Conservation (phyloP, 2,113 vertebrate species). For the Brachypodius melanocephalos region DNA sequence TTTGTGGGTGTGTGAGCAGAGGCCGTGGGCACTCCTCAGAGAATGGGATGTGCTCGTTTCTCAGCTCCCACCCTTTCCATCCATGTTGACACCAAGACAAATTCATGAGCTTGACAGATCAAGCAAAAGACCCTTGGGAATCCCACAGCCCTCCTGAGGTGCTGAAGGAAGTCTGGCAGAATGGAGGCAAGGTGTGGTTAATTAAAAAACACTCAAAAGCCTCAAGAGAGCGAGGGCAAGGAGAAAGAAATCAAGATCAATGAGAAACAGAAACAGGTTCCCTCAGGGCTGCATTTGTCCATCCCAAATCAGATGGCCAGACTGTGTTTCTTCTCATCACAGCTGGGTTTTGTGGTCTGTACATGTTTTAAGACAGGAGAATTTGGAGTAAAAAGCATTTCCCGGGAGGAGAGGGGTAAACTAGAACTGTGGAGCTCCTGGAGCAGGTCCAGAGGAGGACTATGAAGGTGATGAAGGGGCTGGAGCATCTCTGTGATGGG, state of each 20-base stretch:
- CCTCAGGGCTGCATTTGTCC: neutral
- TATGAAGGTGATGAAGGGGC: neutral
- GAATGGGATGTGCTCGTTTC: neutral
- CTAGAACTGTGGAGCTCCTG: fast-evolving
- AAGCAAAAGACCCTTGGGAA: neutral
- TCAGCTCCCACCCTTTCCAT: neutral
- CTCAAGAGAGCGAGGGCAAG: neutral
- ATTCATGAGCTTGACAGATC: neutral
- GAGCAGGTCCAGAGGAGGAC: neutral
- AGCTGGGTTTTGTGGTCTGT: neutral
- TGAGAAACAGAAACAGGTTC: neutral
- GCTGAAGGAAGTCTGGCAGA: neutral
- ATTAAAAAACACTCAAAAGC: neutral
- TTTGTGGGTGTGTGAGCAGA: neutral
- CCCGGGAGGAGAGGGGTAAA: neutral
- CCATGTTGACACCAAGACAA: neutral
- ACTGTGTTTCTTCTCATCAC: neutral
- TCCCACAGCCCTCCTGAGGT: fast-evolving
- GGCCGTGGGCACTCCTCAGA: no score
- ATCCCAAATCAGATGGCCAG: neutral
- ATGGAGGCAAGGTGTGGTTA: neutral
- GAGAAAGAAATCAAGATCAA: neutral
- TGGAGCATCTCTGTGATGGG: neutral
- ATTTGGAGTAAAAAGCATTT: neutral
- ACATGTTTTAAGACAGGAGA: neutral